phyloP scores from a whole-genome alignment of 2,113 vertebrate genomes.

The Takifugu bimaculatus region DNA sequence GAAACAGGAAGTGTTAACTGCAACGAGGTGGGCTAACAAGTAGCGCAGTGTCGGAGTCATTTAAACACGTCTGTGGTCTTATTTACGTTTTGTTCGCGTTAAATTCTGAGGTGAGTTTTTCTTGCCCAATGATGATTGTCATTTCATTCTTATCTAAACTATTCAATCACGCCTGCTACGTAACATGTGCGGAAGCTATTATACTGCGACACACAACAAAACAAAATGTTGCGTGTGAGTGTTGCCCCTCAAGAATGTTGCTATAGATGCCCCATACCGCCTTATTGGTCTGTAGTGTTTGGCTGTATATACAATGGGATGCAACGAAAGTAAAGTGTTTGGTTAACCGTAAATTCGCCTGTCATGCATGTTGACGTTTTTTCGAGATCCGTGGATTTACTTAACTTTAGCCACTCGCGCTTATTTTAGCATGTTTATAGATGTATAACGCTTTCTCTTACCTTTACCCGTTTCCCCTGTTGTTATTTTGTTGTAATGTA shows the following conservation, averaged over 20 bases:
- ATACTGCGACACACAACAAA: background rate
- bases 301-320: no score
- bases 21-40: slow-evolving; percentile 13
- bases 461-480: no score
- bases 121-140: background rate
- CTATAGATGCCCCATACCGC: no score
- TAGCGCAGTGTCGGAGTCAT: background rate
- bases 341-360: no score
- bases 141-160: background rate
- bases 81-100: background rate
- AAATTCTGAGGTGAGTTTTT: slow-evolving; percentile 34
- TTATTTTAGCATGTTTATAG: no score
- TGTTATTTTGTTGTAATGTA: no score
- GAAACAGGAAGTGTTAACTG: slow-evolving; percentile 34
- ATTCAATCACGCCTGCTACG: background rate
- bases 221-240: background rate
- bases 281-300: no score
- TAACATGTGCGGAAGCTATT: background rate
- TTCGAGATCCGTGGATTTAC: background rate
- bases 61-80: background rate
- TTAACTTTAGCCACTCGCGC: background rate
- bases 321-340: no score
- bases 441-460: no score
- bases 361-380: no score
- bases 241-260: background rate